Base-by-base conservation (phyloP, 1,140 invertebrate genomes). In the Octopus bimaculoides region DNA sequence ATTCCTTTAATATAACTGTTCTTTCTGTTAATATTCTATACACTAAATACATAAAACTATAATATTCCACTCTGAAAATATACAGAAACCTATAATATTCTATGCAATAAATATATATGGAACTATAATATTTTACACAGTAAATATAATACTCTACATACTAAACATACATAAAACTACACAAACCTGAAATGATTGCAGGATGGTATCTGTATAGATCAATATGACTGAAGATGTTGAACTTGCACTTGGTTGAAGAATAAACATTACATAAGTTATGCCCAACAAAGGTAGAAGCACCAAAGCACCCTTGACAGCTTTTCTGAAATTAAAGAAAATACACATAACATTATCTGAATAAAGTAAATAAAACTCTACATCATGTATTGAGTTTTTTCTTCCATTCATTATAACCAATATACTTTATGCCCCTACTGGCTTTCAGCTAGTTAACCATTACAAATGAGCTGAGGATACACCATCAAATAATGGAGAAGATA, bases 261-360 rank as follows among this genome's bases (percentile, higher is more conserved):
- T 88, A 82, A 93, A 92, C 5, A 93, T 81, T 1, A 93, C 86
- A 84, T 92, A 92, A n/a, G 91, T 92, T 6, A 92, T 87, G 0
- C 92, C 92, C 17, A 93, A 88, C 26, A 93, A 86, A 5, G 92
- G 92, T 81, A 93, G 91, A 52, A 93, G 83, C n/a, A 92, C 86
- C 3, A 91, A 81, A 2, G 92, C 92, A 0, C 92, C 92, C 80
- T 91, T 91, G 0, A 91, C 89, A 1, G 92, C 91, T 87, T 92
- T 92, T 79, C 92, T 92, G 86, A 7, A 83, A 82, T 77, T 86
- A 66, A 17, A 61, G 17, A 61, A 17, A 61, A 17, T 1, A 61
- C 9, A 17, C 56, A 61, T 17, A 61, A 4, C 17, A 61, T 61
- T 61, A 61, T 2, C 9, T 61, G 56, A 12, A 17, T 12, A 61